Evolutionary conservation across 2,888 invertebrate genomes (phyloP).

Genomic region (Chrysina gloriosa): DNA sequence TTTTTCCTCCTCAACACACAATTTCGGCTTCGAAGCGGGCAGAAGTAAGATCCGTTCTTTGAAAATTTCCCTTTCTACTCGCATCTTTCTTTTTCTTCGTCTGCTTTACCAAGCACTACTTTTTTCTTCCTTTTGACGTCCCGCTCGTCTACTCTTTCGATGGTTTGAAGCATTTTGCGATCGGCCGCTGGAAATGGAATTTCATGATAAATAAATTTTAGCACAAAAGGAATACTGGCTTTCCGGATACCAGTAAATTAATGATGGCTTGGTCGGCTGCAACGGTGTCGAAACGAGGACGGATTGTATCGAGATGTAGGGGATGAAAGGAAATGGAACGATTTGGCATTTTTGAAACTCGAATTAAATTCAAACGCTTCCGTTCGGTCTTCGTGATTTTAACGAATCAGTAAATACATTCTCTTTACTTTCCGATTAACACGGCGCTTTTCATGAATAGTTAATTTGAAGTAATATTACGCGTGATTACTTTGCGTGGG

Average conservation of each 20-base stretch:
- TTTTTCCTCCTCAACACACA: slow-evolving; percentile 33
- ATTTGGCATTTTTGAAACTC: not conserved
- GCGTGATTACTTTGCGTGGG: no score
- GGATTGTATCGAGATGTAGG: not conserved
- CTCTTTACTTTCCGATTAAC: no score
- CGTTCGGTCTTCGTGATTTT: no score
- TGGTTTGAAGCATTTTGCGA: not conserved
- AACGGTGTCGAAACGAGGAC: not conserved
- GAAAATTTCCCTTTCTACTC: slow-evolving; percentile 3
- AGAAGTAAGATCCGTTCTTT: slow-evolving; percentile 11
- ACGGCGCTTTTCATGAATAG: no score
- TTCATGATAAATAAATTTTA: slow-evolving; percentile 32
- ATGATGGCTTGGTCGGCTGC: not conserved
- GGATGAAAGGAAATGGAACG: no score
- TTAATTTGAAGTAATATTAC: no score
- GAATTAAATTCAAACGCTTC: not conserved
- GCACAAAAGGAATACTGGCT: slow-evolving; percentile 1
- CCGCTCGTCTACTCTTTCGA: not conserved
- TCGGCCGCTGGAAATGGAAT: slow-evolving; percentile 17
- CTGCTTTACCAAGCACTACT: slow-evolving; percentile 7
- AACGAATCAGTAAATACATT: no score
- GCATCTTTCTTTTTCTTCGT: not conserved
- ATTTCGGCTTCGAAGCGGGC: not conserved
- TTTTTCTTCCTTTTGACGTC: slow-evolving; percentile 2
- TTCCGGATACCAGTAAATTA: slow-evolving; percentile 20